Evolutionary conservation across 2,113 vertebrate genomes (phyloP), one percentile per base, ranked within the genome.

Genomic region (Petroica traversi): DNA sequence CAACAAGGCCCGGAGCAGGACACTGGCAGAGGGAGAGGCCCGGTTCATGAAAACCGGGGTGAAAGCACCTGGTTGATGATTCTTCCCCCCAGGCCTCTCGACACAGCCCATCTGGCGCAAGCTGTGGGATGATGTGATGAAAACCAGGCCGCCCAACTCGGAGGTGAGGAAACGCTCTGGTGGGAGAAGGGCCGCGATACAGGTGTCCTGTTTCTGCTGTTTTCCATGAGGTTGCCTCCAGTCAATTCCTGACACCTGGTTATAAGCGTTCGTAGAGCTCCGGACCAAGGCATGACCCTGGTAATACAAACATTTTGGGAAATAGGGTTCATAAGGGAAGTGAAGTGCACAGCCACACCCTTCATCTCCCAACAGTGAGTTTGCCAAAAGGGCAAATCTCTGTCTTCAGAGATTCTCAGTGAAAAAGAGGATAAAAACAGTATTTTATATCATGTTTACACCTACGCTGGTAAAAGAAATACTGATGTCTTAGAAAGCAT

Each of bases 91-190:
- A 99, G 99, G 99, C 38, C 97, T 99, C 76, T 99, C 99, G 2
- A 99, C 99, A 6, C 96, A 98, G 86, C 94, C 97, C 46, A 96
- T 98, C 67, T 99, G 99, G 99, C 96, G 97, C 59, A 95, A 96
- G 80, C 92, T 99, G 59, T 98, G 99, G 87, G 97, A 97, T 6
- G 98, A 99, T 5, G 96, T 99, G 77, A 97, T 97, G 93, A 98
- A 98, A 93, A 98, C 97, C 69, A 98, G 98, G 83, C 98, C 97
- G 4, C 97, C 97, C 88, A 96, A 97, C 93, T 97, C 97, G 6
- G 98, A 98, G 98, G 98, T 99, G 95, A 98, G 98, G 69, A 90
- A 76, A 19, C 0, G 5, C 58, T 79, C 73, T 1, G 8, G 26
- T 58, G 41, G 61, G 48, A 87, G 40, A 66, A 69, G n/a, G 63